Percentiles rank a stretch among this genome's conserved stretches.
Evolutionary conservation across 2,113 vertebrate species (phyloP).

Genomic region (Indri indri): DNA sequence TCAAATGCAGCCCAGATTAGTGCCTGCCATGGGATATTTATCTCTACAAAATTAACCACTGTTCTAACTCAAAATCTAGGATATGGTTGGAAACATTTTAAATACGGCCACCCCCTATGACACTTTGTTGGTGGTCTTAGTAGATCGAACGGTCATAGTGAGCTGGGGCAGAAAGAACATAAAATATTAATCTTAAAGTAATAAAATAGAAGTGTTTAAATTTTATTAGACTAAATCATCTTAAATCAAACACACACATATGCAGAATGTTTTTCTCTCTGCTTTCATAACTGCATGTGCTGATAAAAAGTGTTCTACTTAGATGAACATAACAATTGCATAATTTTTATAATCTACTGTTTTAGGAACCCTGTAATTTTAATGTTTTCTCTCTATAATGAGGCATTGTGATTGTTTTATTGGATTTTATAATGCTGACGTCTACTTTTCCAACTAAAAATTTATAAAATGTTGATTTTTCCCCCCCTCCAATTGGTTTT

Average conservation of each 20-base stretch:
- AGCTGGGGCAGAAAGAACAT: background rate
- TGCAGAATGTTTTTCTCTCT: background rate
- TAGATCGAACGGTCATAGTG: background rate
- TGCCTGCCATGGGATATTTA: background rate
- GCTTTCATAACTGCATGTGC: constrained; percentile 1
- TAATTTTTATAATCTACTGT: constrained; percentile 36
- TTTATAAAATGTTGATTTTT: background rate
- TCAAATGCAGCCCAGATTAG: background rate
- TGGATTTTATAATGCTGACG: background rate
- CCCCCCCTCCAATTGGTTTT: background rate
- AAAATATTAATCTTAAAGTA: constrained; percentile 46
- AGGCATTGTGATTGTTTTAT: background rate
- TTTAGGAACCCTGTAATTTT: constrained; percentile 8
- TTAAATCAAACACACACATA: background rate
- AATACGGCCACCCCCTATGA: background rate
- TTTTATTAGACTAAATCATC: background rate
- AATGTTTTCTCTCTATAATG: constrained; percentile 12
- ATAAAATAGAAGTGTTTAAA: background rate
- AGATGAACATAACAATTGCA: constrained; percentile 1
- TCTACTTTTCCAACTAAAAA: constrained; percentile 26
- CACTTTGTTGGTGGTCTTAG: background rate
- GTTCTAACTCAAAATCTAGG: constrained; percentile 19
- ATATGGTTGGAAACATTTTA: background rate
- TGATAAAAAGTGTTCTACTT: constrained; percentile 25
- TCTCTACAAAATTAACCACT: background rate